Evolutionary conservation across 2,113 vertebrate species (phyloP), one percentile per base, ranked within the genome.

Genomic region (Toxostoma redivivum): DNA sequence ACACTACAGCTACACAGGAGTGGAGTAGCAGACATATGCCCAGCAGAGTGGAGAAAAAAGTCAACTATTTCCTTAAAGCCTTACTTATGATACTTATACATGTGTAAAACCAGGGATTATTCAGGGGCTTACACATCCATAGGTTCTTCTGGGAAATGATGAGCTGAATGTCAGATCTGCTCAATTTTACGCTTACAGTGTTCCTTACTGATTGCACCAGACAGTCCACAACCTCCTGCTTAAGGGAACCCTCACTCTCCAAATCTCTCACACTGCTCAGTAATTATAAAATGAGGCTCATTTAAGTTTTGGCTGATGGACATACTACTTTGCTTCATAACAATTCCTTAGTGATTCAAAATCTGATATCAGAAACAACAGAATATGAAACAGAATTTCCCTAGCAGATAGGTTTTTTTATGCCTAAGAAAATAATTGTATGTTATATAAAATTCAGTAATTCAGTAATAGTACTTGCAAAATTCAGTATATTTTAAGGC

Each of bases 1-100:
- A 27, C 13, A 2, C 40, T 51, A n/a, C 51, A 70, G 65, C 65
- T 30, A 5, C 0, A 0, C 40, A 88, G 54, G 56, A 51, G 45
- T 2, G 1, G 33, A 88, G 35, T 2, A 47, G 21, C 4, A 44
- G 30, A 47, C 69, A 23, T 11, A 30, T 45, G 37, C 54, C 37
- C 17, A 65, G 20, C 6, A 20, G 33, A 31, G 33, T 27, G 30
- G 19, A 42, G 77, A 20, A 35, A 65, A 88, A 57, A 22, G 15
- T n/a, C 33, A 84, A 33, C 10, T 37, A 5, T 58, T 87, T 74
- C 38, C 30, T 80, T 76, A 33, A 71, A 69, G 54, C 23, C 42
- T 73, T 48, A 27, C 66, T 79, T 69, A 44, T 3, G 12, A 61
- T 33, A 69, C 15, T 51, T 72, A 17, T 38, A 44, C 30, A 18